Percentiles rank a stretch among this genome's conserved stretches.
These are phyloP conservation scores for Plecturocebus donacophilus DNA, from an alignment of 2,113 vertebrate species.

Conservation along the genomic window DNA sequence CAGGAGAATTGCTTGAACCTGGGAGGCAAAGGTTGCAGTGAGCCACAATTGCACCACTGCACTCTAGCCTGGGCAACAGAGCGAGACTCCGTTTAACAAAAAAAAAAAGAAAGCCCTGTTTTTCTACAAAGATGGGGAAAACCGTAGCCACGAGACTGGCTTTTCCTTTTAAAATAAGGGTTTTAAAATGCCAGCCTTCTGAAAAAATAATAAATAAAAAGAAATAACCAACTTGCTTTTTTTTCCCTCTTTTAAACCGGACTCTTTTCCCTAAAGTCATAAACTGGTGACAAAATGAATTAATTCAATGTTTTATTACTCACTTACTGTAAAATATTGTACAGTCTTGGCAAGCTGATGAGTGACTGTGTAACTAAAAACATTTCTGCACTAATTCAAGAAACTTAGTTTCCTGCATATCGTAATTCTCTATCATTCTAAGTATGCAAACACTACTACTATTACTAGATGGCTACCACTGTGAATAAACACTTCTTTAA, in stretches of 20 bases:
- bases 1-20: too few relatives aligned
- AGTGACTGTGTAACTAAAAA: constrained; percentile 31
- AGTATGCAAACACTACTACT: neutral
- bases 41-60: too few relatives aligned
- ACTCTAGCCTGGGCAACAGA: too few relatives aligned
- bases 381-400: constrained; percentile 35
- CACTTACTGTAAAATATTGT: constrained; percentile 37
- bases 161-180: constrained; percentile 24
- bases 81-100: too few relatives aligned
- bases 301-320: constrained; percentile 56
- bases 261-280: neutral
- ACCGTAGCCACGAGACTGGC: neutral
- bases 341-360: constrained; percentile 59
- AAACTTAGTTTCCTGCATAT: neutral
- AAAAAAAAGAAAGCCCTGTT: neutral
- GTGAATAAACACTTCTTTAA: neutral
- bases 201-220: constrained; percentile 35
- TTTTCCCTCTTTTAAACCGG: neutral
- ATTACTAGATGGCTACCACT: neutral
- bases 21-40: too few relatives aligned
- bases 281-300: constrained; percentile 59
- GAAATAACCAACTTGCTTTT: neutral
- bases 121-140: constrained; percentile 32
- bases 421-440: neutral
- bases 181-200: constrained; percentile 39